These are phyloP conservation scores for Chelonia mydas DNA, from an alignment of 2,797 vertebrate species.

Conservation along the genomic window DNA sequence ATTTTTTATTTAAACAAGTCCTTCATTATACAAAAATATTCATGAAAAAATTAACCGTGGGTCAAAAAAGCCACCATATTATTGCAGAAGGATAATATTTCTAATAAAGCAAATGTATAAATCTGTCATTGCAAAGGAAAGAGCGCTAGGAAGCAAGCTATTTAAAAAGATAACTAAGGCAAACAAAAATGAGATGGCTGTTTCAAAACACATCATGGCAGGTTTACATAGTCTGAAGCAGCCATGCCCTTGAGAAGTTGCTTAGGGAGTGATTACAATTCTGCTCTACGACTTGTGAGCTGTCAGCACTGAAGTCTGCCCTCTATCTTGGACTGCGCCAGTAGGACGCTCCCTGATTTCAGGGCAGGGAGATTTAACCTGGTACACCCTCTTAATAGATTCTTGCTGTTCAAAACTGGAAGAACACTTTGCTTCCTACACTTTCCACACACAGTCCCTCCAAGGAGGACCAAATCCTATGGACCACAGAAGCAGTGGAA, in stretches of 20 bases:
- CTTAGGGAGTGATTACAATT: not conserved
- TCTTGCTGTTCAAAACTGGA: not conserved
- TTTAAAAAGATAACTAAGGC: not conserved
- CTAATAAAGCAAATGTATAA: not conserved
- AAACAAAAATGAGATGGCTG: not conserved
- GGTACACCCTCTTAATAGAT: not conserved
- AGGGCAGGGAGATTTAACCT: not conserved
- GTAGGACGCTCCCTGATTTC: not conserved
- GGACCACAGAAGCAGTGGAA: not conserved
- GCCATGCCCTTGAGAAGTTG: not conserved
- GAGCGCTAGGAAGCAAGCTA: not conserved
- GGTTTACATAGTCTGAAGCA: not conserved
- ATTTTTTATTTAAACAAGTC: not conserved
- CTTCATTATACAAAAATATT: not conserved
- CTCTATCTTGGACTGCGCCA: not conserved
- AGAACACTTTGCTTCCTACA: not conserved
- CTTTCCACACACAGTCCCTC: not conserved
- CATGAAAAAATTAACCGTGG: not conserved
- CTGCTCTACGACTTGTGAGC: not conserved
- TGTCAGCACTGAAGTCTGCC: not conserved
- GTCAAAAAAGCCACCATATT: not conserved
- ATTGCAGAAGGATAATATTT: not conserved
- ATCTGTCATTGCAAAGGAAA: not conserved
- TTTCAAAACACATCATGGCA: not conserved
- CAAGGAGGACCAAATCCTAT: not conserved